Base-by-base conservation (phyloP, 2,797 vertebrate genomes). In the Sebastes reedi region DNA sequence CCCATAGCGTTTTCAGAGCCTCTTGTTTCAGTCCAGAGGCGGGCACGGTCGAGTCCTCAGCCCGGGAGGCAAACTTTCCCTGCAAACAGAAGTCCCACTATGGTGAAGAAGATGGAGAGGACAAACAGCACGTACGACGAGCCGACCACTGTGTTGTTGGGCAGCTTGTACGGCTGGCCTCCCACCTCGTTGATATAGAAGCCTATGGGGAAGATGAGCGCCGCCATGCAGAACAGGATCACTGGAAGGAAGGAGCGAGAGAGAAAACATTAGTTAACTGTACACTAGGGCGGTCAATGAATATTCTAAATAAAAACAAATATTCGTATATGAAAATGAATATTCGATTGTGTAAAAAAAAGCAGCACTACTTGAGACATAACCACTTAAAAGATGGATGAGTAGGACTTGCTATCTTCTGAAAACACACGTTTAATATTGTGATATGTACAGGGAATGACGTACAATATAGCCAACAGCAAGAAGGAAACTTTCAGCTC, bases 161-260 rank as follows among this genome's bases (percentile, higher is more conserved):
- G 98, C 91, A 99, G 95, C 94, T 99, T 99, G 95, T 99, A 99
- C 0, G 99, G 98, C 93, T 99, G 98, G 73, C 99, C 99, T 90
- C 99, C 99, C 86, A 99, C 98, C 96, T 99, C 98, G 91, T 96
- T 99, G 95, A 99, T 99, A 96, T 99, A 99, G 97, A 99, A 99
- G 96, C 99, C 99, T 96, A 99, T 99, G 76, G 99, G 99, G 93
- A 99, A 99, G 96, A 99, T 99, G 93, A 99, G 98, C 59, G 99
- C 99, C 79, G 98, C 99, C 98, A 99, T 98, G 94, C 99, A 99
- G 96, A 99, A 99, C 89, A 99, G 96, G 96, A 99, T 97, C 98
- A 99, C 98, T 99, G 96, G 30, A 89, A 71, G 87, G 78, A 91
- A 82, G 89, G 77, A 94, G 87, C 39, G 34, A 90, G 36, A 90